These are phyloP conservation scores for Platyscapa corneri DNA, from an alignment of 1,140 invertebrate species.

Conservation along the genomic window DNA sequence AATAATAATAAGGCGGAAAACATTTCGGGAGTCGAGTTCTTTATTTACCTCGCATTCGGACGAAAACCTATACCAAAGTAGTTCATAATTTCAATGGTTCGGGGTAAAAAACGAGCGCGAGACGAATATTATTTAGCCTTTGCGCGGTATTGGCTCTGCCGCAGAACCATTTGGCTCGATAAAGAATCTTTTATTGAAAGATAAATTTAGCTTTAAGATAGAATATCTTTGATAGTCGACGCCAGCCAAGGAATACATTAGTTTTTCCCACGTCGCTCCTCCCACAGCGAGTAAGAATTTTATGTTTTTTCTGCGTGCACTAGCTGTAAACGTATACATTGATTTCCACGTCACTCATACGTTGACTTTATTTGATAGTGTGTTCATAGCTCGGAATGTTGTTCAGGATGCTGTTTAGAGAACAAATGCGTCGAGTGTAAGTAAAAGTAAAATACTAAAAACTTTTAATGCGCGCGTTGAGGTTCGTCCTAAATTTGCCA, in stretches of 20 bases:
- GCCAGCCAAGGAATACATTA: too few species aligned
- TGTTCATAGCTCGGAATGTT: conserved; percentile 49
- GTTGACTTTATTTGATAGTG: conserved; percentile 33
- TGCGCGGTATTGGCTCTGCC: not conserved
- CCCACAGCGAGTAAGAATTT: not conserved
- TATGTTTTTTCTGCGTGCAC: conserved; percentile 16
- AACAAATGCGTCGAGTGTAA: conserved; percentile 52
- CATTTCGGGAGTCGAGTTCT: too few species aligned
- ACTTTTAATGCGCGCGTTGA: not conserved
- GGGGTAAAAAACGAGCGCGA: too few species aligned
- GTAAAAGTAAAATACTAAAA: not conserved
- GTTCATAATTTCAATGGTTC: too few species aligned
- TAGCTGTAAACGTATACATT: not conserved
- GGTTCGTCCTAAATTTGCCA: not conserved
- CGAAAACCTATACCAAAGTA: too few species aligned
- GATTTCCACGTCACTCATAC: not conserved
- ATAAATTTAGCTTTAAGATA: not conserved
- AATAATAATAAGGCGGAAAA: too few species aligned
- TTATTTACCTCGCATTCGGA: too few species aligned
- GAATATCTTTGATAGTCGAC: not conserved
- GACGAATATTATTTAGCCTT: too few species aligned
- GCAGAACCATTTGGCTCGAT: not conserved
- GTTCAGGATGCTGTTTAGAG: conserved; percentile 50
- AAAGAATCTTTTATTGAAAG: not conserved
- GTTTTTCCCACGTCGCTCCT: too few species aligned